Conservation (phyloP, 2,888 invertebrate species). For the Lithophane socia region DNA sequence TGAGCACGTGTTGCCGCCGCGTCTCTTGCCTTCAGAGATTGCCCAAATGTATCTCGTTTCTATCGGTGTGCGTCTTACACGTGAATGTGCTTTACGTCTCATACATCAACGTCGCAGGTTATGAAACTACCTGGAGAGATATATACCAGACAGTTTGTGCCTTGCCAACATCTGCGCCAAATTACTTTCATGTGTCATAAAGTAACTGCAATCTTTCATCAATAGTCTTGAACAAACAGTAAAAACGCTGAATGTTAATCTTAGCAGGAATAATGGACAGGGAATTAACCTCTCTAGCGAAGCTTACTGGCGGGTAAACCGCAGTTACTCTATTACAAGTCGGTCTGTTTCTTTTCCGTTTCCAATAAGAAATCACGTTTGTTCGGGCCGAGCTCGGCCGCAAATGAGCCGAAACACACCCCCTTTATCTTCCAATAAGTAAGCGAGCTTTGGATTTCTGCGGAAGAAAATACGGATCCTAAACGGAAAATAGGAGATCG, state of each 20-base stretch:
- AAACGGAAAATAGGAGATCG: slow-evolving; percentile 77
- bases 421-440: slow-evolving; percentile 88
- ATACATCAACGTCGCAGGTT: slow-evolving; percentile 85
- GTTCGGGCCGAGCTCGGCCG: slow-evolving; percentile 82
- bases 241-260: slow-evolving; percentile 73
- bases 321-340: slow-evolving; percentile 79
- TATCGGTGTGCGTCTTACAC: slow-evolving; percentile 69
- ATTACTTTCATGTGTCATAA: slow-evolving; percentile 59
- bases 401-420: slow-evolving; percentile 88
- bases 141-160: slow-evolving; percentile 80
- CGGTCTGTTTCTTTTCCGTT: slow-evolving; percentile 78
- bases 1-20: slow-evolving; percentile 82
- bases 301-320: slow-evolving; percentile 72
- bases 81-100: slow-evolving; percentile 71
- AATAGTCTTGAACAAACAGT: slow-evolving; percentile 62
- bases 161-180: slow-evolving; percentile 63
- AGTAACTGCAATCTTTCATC: slow-evolving; percentile 47
- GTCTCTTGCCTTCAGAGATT: slow-evolving; percentile 77
- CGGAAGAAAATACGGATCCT: slow-evolving; percentile 76
- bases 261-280: slow-evolving; percentile 75
- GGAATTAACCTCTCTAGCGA: slow-evolving; percentile 74
- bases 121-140: slow-evolving; percentile 83
- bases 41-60: slow-evolving; percentile 80
- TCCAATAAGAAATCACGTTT: slow-evolving; percentile 88
- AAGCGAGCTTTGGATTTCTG: slow-evolving; percentile 83